Conservation (phyloP, 1,140 invertebrate genomes). For the Vollenhovia emeryi region DNA sequence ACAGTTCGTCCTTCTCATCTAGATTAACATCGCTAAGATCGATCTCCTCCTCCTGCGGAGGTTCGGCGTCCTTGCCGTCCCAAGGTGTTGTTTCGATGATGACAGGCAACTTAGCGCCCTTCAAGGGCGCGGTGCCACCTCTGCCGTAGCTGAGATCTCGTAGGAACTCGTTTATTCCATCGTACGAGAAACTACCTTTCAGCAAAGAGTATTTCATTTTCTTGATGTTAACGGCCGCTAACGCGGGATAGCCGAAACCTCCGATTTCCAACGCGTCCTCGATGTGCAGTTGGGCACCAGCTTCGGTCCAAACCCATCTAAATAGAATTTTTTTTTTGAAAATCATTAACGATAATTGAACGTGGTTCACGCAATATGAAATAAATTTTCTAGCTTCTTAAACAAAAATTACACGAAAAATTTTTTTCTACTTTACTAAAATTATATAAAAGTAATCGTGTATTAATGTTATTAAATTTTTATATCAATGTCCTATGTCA, state of each 20-base stretch:
- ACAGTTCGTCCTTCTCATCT: slow-evolving; percentile 94
- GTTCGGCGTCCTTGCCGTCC: slow-evolving; percentile 98
- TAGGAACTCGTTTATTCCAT: slow-evolving; percentile 98
- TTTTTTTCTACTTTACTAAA: background rate
- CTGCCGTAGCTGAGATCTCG: slow-evolving; percentile 97
- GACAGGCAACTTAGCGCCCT: slow-evolving; percentile 93
- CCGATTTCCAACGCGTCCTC: slow-evolving; percentile 97
- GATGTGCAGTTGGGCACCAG: slow-evolving; percentile 92
- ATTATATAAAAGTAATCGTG: background rate
- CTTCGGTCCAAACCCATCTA: slow-evolving; percentile 98
- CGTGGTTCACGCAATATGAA: slow-evolving; percentile 2
- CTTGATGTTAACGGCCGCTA: slow-evolving; percentile 98
- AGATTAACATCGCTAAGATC: slow-evolving; percentile 96
- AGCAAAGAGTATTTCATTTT: slow-evolving; percentile 98
- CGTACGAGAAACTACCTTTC: slow-evolving; percentile 96
- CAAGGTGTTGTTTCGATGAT: slow-evolving; percentile 92
- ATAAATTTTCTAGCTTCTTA: slow-evolving; percentile 1
- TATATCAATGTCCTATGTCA: background rate
- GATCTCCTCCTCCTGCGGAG: slow-evolving; percentile 96
- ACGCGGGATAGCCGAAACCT: slow-evolving; percentile 95
- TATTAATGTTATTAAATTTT: background rate
- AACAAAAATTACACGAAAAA: slow-evolving; percentile 7
- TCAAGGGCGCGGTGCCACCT: slow-evolving; percentile 96
- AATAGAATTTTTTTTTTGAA: slow-evolving; percentile 4
- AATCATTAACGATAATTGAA: background rate